Evolutionary conservation across 1,140 invertebrate genomes (phyloP).

Genomic region (Diabrotica virgifera): DNA sequence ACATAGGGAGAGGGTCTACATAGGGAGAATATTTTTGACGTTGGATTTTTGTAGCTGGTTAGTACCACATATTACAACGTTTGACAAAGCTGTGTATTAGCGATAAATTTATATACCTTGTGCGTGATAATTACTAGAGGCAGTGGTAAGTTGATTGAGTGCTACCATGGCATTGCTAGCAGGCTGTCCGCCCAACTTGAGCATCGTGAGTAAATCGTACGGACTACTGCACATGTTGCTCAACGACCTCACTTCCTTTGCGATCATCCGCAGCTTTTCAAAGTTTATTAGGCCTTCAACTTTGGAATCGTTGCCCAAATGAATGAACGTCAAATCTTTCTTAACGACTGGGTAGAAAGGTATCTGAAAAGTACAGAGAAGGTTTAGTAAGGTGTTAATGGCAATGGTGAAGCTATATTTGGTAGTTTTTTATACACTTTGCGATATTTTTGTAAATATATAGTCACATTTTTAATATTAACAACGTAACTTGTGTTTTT

Average conservation of each 20-base stretch:
- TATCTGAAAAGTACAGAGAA: conserved; percentile 61
- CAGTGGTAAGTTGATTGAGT: conserved; percentile 81
- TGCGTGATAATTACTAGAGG: conserved; percentile 48
- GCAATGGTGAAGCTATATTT: too few relatives aligned
- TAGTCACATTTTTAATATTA: too few relatives aligned
- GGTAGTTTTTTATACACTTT: too few relatives aligned
- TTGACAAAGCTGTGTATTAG: neutral
- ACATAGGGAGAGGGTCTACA: too few relatives aligned
- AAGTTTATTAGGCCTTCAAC: conserved; percentile 95
- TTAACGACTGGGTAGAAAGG: conserved; percentile 95
- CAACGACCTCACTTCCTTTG: conserved; percentile 91
- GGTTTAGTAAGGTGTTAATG: neutral
- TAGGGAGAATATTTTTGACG: too few relatives aligned
- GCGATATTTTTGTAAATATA: too few relatives aligned
- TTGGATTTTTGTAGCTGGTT: too few relatives aligned
- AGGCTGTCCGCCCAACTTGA: conserved; percentile 81
- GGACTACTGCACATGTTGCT: conserved; percentile 96
- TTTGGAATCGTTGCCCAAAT: conserved; percentile 93
- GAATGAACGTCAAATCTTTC: conserved; percentile 98
- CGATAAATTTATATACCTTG: conserved; percentile 32
- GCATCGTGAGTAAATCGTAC: conserved; percentile 79
- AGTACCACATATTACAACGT: neutral
- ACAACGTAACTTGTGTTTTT: too few relatives aligned
- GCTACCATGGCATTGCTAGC: conserved; percentile 85
- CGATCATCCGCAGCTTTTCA: conserved; percentile 98